Evolutionary conservation across 2,113 vertebrate genomes (phyloP).

Genomic region (Bufo bufo): DNA sequence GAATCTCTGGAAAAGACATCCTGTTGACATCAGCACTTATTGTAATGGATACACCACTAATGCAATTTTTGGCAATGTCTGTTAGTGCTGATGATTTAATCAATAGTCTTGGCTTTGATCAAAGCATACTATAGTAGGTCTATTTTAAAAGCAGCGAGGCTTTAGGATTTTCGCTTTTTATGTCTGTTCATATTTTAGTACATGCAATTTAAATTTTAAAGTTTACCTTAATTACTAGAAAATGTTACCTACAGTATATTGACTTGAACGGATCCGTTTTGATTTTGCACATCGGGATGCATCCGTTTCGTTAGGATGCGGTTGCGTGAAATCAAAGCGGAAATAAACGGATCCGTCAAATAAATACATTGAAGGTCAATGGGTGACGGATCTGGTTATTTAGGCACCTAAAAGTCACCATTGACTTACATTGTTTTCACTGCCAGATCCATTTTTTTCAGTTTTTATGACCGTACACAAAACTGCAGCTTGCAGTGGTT

Average conservation of each 20-base stretch:
- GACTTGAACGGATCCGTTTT: too few relatives aligned
- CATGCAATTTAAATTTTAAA: background rate
- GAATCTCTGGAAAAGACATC: conserved; percentile 35
- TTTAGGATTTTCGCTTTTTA: conserved; percentile 10
- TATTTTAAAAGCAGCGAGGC: conserved; percentile 1
- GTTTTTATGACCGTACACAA: too few relatives aligned
- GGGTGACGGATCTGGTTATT: too few relatives aligned
- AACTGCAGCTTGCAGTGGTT: too few relatives aligned
- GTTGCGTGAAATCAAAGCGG: too few relatives aligned
- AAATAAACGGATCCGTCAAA: too few relatives aligned
- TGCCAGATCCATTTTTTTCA: too few relatives aligned
- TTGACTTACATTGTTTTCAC: too few relatives aligned
- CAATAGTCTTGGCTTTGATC: conserved; percentile 46
- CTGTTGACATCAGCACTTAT: conserved; percentile 47
- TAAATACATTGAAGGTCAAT: too few relatives aligned
- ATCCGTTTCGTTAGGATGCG: too few relatives aligned
- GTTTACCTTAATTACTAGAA: background rate
- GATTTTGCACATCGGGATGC: too few relatives aligned
- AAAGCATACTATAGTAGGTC: conserved; percentile 6
- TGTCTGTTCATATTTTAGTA: background rate
- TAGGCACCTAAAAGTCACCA: too few relatives aligned
- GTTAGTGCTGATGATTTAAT: conserved; percentile 45
- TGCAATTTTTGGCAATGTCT: conserved; percentile 48
- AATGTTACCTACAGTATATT: background rate
- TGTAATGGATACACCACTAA: conserved; percentile 46